A percentile compares a stretch with the other conserved stretches of the same genome.
Conservation (phyloP, 2,888 invertebrate species). For the Epiblema foenella region DNA sequence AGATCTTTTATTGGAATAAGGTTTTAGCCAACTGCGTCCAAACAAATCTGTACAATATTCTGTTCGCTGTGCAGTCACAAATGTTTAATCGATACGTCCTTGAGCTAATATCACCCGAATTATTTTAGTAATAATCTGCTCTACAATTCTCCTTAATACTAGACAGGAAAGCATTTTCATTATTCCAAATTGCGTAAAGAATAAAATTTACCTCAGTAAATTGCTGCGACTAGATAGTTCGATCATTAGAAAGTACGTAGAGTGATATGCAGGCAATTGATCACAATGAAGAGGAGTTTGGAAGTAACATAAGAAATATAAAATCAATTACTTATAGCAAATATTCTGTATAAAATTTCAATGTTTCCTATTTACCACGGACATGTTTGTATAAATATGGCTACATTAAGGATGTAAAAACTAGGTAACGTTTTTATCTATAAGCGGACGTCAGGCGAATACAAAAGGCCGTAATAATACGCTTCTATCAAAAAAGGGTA, state of each 20-base stretch:
- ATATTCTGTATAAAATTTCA: not conserved
- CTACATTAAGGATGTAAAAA: not conserved
- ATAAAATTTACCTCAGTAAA: not conserved
- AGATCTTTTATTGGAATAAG: not conserved
- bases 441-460: not conserved
- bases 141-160: not conserved
- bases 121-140: not conserved
- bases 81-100: no score
- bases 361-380: no score
- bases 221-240: not conserved
- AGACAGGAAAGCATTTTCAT: not conserved
- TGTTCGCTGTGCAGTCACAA: no score
- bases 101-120: no score
- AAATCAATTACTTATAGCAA: not conserved
- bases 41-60: not conserved
- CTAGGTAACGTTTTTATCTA: not conserved
- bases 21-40: not conserved
- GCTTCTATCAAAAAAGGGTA: not conserved
- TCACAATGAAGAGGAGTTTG: slow-evolving; percentile 16
- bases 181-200: not conserved
- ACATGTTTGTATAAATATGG: no score
- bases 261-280: not conserved
- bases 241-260: slow-evolving; percentile 6
- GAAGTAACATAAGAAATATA: not conserved
- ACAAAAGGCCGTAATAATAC: not conserved